Conservation (phyloP, 2,113 vertebrate species). For the Notarius quadriscutis region DNA sequence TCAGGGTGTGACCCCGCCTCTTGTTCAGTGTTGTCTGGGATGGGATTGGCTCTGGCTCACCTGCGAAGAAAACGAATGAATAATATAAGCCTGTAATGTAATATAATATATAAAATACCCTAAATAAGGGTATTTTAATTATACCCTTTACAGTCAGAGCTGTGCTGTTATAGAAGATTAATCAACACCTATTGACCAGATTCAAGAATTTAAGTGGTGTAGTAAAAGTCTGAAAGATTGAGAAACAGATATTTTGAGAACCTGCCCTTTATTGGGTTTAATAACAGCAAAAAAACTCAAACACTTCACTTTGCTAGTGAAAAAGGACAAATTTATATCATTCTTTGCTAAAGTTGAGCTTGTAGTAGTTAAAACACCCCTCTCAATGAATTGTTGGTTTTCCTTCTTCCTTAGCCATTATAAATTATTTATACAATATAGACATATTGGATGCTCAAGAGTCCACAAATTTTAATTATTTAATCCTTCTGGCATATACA, state of each 20-base stretch:
- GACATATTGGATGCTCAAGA: not conserved
- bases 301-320: not conserved
- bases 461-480: too few relatives aligned
- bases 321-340: not conserved
- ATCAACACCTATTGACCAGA: not conserved
- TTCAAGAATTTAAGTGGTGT: not conserved
- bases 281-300: not conserved
- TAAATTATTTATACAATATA: not conserved
- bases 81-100: not conserved
- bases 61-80: too few relatives aligned
- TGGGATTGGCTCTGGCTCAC: too few relatives aligned
- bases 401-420: too few relatives aligned
- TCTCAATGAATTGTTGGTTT: not conserved
- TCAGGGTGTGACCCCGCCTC: too few relatives aligned
- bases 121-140: not conserved
- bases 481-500: too few relatives aligned
- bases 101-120: too few relatives aligned
- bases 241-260: not conserved
- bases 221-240: not conserved
- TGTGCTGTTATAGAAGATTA: not conserved
- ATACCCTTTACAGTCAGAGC: not conserved
- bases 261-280: not conserved
- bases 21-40: too few relatives aligned
- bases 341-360: not conserved
- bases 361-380: not conserved